Evolutionary conservation across 2,888 invertebrate genomes (phyloP), one percentile per base, ranked within the genome.

Genomic region (Petrolisthes manimaculis): DNA sequence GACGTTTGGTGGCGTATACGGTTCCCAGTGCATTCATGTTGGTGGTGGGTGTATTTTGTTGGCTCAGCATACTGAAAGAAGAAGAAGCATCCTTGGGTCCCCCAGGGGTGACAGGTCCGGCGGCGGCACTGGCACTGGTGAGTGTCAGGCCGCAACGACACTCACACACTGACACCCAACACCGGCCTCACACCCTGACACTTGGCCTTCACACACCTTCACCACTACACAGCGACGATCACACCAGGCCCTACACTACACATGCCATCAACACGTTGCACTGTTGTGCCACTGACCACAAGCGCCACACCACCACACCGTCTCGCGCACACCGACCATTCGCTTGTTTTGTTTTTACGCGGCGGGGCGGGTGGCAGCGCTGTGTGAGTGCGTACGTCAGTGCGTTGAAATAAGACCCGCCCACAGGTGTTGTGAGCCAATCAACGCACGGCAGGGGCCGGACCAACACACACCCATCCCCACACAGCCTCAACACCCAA

Each of bases 1-100:
- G 95, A 93, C 98, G 94, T 94, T 98, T 98, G 92, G 98, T 98
- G 92, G 98, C 98, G 94, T 98, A 98, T 93, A 98, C 98, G 92
- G 98, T 98, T 92, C 97, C 97, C 92, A 98, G 95, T 93, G 97
- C 97, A 94, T 97, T 97, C 91, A 91, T 91, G 71, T 87, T 89
- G 86, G 88, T 74, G 88, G 83, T 86, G 53, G 88, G 90, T 54
- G 90, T 78, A 69, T 81, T 86, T 37, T 88, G 88, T 82, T 88
- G 88, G 78, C 90, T 86, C 80, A 86, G 61, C 90, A 86, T 86
- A 77, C 53, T 85, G 61, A 9, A 8, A 83, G 80, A 69, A 24
- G 55, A 55, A 51, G 86, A 61, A 86, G 61, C 86, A 86, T 86
- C 82, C 82, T 86, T 84, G 12, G 84, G 61, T n/a, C n/a, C 21